A percentile compares a stretch with the other conserved stretches of the same genome.
Evolutionary conservation across 2,888 invertebrate genomes (phyloP).

Genomic region (Palloptera scutellata): DNA sequence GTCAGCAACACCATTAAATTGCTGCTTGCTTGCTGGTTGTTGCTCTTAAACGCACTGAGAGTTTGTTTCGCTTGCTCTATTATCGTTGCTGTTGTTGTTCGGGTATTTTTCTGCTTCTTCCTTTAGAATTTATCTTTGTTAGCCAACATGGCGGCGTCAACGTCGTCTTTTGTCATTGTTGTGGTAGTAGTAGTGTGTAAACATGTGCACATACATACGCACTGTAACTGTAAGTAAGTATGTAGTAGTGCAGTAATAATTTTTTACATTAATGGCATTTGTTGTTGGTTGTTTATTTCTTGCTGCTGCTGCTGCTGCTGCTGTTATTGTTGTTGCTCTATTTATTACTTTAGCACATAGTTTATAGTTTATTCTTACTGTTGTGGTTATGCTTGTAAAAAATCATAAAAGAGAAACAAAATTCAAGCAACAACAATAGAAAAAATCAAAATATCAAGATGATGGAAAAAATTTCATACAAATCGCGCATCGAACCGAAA

Average conservation of each 20-base stretch:
- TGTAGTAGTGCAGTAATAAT: no score
- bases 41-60: no score
- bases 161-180: conserved; percentile 9
- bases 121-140: conserved; percentile 10
- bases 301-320: not conserved
- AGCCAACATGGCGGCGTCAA: conserved; percentile 17
- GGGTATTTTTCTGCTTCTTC: not conserved
- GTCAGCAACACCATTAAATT: not conserved
- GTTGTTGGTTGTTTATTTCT: conserved; percentile 1
- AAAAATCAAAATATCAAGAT: not conserved
- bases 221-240: no score
- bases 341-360: conserved; percentile 16
- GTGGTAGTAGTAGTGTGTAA: conserved; percentile 10
- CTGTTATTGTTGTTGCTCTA: not conserved
- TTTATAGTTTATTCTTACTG: not conserved
- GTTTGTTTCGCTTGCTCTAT: not conserved
- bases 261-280: not conserved
- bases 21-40: no score
- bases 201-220: not conserved
- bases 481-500: conserved; percentile 16
- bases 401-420: not conserved
- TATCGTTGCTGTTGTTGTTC: not conserved
- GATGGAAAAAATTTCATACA: not conserved
- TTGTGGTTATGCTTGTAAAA: not conserved
- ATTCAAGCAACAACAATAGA: not conserved